Percentiles rank a stretch among this genome's conserved stretches.
Evolutionary conservation across 2,888 invertebrate species (phyloP).

Genomic region (Caradrina clavipalpis): DNA sequence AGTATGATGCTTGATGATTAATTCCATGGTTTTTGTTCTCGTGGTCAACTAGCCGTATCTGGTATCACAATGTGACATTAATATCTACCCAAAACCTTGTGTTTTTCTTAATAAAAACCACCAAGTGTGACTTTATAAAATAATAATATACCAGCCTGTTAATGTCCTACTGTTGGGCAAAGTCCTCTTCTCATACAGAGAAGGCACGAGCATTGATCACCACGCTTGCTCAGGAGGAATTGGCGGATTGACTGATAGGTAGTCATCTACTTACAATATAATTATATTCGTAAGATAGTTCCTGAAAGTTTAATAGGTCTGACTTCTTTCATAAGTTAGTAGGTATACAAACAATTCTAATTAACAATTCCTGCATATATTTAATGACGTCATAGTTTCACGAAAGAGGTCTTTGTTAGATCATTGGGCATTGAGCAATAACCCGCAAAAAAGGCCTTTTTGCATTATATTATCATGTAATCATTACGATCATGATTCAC

Average conservation of each 20-base stretch:
- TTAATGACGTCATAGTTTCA: constrained; percentile 37
- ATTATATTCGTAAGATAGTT: background rate
- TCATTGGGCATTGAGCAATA: constrained; percentile 42
- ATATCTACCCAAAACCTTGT: constrained; percentile 6
- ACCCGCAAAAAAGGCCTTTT: constrained; percentile 43
- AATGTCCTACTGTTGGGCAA: too few relatives aligned
- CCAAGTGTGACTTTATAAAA: too few relatives aligned
- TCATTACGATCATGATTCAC: constrained; percentile 31
- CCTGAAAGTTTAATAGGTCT: background rate
- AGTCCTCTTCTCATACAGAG: too few relatives aligned
- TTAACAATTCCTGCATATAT: background rate
- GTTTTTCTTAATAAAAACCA: background rate
- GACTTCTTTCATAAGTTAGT: too few relatives aligned
- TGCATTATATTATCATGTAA: constrained; percentile 49
- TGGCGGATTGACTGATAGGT: too few relatives aligned
- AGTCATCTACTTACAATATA: too few relatives aligned
- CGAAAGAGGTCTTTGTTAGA: constrained; percentile 34
- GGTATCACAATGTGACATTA: constrained; percentile 28
- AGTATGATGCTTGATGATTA: constrained; percentile 38
- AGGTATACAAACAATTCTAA: too few relatives aligned
- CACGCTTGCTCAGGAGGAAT: too few relatives aligned
- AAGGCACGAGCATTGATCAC: too few relatives aligned
- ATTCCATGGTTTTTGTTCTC: constrained; percentile 32
- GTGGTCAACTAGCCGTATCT: constrained; percentile 20
- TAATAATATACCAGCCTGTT: too few relatives aligned